Base-by-base conservation (phyloP, 2,888 invertebrate species). In the Cantharis lateralis region DNA sequence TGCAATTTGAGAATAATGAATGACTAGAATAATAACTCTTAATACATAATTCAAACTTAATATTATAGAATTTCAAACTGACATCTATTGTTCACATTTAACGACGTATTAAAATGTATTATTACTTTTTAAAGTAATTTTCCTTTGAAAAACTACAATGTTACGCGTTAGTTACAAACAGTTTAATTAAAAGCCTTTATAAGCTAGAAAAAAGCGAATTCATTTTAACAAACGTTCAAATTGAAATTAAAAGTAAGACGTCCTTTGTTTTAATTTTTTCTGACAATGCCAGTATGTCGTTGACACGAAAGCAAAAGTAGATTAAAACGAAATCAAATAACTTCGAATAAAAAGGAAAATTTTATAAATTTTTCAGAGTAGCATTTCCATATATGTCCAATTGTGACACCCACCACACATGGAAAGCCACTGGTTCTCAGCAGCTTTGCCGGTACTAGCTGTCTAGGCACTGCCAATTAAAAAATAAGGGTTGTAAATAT, bases 21-120 rank as follows among this genome's bases (percentile, higher is more conserved):
- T 66, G 64, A 66, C 64, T 66, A 18, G 64, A 66, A 66, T 66
- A 18, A 20, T 66, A 66, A 66, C 18, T n/a, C 64, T 18, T 66
- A 66, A 66, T 66, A 66, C 64, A 18, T 20, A 66, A 66, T 66
- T 66, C 64, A 66, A 66, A 66, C 64, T 66, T 66, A 66, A 66
- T 66, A 66, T 66, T 48, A 48, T 48, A 48, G 48, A 48, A 48
- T 48, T 48, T 48, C 48, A 48, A 48, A n/a, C 48, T 48, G 48
- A 48, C 48, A 48, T 48, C 48, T n/a, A 48, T 48, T 48, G 48
- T 48, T 48, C 48, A 13, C n/a, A 48, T 48, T 48, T 48, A 48
- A 48, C 13, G 48, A 48, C 48, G 48, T 48, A 48, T 48, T 48
- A 48, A 48, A 48, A n/a, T 48, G 13, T 48, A 48, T 48, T 48